A percentile compares a stretch with the other conserved stretches of the same genome.
Conservation (phyloP, 2,888 invertebrate species). For the Tipula vernalis region DNA sequence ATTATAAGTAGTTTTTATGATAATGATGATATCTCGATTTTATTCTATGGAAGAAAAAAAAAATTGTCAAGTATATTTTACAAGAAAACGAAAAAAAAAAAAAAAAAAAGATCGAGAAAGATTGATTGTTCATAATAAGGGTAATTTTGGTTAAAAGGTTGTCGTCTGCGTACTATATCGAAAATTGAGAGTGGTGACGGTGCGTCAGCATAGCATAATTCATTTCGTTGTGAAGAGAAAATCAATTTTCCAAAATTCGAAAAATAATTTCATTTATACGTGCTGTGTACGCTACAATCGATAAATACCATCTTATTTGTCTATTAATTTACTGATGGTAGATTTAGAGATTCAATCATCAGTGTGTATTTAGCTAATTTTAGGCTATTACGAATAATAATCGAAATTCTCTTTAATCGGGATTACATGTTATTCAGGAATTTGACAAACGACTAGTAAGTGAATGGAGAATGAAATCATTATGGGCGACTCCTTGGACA, state of each 20-base stretch:
- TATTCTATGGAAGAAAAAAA: background rate
- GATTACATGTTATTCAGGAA: too few species aligned
- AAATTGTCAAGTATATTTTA: background rate
- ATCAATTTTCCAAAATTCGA: background rate
- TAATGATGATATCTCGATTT: constrained; percentile 4
- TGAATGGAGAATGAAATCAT: too few species aligned
- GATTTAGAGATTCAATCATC: background rate
- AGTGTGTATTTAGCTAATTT: too few species aligned
- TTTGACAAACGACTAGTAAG: too few species aligned
- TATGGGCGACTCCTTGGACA: too few species aligned
- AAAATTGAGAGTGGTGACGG: background rate
- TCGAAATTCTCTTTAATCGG: too few species aligned
- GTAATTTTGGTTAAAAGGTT: constrained; percentile 4
- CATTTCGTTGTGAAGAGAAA: background rate
- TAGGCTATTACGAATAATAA: too few species aligned
- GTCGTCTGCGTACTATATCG: background rate
- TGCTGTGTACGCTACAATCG: background rate
- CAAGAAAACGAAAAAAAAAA: background rate
- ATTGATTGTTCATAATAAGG: constrained; percentile 4
- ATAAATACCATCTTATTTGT: background rate
- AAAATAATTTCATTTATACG: background rate
- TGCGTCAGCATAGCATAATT: background rate
- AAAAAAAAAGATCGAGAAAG: background rate
- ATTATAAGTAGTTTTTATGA: constrained; percentile 4
- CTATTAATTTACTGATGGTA: background rate